Conservation (phyloP, 2,888 invertebrate species). For the Abrostola tripartita region DNA sequence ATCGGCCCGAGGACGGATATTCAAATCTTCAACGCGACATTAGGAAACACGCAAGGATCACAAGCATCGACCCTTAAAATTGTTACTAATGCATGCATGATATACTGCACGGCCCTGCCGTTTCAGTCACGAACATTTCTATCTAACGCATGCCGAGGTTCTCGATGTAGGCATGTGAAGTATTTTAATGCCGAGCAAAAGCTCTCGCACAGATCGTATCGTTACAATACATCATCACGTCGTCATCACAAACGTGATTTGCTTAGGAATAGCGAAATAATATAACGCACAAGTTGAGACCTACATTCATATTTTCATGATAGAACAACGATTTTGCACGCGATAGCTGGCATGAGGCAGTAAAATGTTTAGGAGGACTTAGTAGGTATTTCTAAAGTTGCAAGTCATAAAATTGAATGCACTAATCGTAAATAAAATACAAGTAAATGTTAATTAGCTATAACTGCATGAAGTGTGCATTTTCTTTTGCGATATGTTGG, state of each 20-base stretch:
- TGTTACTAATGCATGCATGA: constrained; percentile 9
- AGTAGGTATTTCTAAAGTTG: constrained; percentile 15
- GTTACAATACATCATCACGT: constrained; percentile 42
- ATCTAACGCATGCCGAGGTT: constrained; percentile 10
- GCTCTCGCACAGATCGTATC: constrained; percentile 37
- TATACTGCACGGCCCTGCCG: constrained; percentile 7
- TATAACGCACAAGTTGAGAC: constrained; percentile 36
- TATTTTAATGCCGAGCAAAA: constrained; percentile 34
- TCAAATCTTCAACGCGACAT: constrained; percentile 48
- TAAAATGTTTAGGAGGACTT: constrained; percentile 26
- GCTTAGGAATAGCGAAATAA: constrained; percentile 31
- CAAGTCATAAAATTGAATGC: constrained; percentile 12
- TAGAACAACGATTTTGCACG: constrained; percentile 25
- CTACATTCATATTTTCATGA: constrained; percentile 13
- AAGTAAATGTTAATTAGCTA: constrained; percentile 23
- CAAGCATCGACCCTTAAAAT: constrained; percentile 3
- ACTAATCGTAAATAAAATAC: constrained; percentile 19
- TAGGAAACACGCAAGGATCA: constrained; percentile 16
- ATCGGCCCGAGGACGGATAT: constrained; percentile 70
- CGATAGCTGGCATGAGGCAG: constrained; percentile 21
- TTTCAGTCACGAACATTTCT: constrained; percentile 13
- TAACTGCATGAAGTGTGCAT: constrained; percentile 28
- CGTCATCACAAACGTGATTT: constrained; percentile 46
- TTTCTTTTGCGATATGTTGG: constrained; percentile 28
- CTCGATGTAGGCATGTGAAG: constrained; percentile 10